These are phyloP conservation scores for Allacma fusca DNA, from an alignment of 2,888 invertebrate genomes.

Conservation along the genomic window DNA sequence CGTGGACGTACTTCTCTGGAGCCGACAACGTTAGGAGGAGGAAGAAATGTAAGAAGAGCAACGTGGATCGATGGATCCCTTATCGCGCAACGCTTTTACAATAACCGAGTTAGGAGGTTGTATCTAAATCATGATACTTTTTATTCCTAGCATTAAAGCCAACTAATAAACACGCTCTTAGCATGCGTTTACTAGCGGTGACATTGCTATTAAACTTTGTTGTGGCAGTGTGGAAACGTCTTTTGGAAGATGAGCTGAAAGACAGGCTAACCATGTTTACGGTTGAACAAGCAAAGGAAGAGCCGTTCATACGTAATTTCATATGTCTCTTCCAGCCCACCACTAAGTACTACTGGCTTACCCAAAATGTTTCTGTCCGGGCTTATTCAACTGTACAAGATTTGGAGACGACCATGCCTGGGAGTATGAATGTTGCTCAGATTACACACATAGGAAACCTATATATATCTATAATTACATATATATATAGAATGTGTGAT, in stretches of 20 bases:
- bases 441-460: too few relatives aligned
- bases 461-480: too few relatives aligned
- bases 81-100: constrained; percentile 47
- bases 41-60: constrained; percentile 21
- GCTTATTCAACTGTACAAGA: too few relatives aligned
- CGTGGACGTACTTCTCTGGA: constrained; percentile 26
- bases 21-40: constrained; percentile 30
- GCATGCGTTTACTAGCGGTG: neutral
- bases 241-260: neutral
- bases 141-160: constrained; percentile 38
- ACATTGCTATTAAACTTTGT: constrained; percentile 2
- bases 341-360: too few relatives aligned
- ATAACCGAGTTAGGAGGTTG: constrained; percentile 12
- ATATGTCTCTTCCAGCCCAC: too few relatives aligned
- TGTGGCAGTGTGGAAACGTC: neutral
- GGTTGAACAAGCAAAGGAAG: too few relatives aligned
- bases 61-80: constrained; percentile 44
- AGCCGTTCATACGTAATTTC: too few relatives aligned
- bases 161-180: constrained; percentile 19
- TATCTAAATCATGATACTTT: constrained; percentile 34
- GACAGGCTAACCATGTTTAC: neutral
- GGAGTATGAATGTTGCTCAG: too few relatives aligned
- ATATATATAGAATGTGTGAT: too few relatives aligned
- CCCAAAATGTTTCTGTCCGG: too few relatives aligned
- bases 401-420: too few relatives aligned